Percentiles rank a stretch among this genome's conserved stretches.
Conservation (phyloP, 2,113 vertebrate genomes). For the Chiloscyllium plagiosum region DNA sequence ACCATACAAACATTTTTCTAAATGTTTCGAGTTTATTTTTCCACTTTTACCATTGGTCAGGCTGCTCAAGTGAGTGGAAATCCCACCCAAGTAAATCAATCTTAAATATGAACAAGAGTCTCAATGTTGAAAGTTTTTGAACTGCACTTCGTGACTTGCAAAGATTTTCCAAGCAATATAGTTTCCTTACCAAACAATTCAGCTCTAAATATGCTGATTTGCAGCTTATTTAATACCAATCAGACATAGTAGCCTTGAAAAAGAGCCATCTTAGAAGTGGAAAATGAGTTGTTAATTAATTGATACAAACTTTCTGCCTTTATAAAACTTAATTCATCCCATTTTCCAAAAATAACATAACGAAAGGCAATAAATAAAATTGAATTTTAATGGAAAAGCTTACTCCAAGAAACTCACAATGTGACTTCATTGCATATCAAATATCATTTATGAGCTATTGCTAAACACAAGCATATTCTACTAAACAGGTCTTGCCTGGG, state of each 20-base stretch:
- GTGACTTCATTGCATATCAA: neutral
- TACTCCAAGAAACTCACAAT: neutral
- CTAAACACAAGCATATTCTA: neutral
- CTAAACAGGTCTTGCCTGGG: neutral
- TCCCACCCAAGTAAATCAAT: neutral
- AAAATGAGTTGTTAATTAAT: neutral
- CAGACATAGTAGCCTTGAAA: neutral
- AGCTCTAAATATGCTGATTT: neutral
- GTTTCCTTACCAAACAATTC: neutral
- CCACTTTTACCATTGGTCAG: too few relatives aligned
- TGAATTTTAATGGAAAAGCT: neutral
- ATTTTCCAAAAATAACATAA: neutral
- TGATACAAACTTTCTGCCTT: neutral
- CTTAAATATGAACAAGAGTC: neutral
- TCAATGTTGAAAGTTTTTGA: neutral
- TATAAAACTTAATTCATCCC: neutral
- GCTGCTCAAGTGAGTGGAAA: too few relatives aligned
- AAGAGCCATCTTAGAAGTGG: neutral
- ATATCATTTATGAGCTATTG: neutral
- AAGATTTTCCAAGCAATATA: neutral
- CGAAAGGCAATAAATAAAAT: neutral
- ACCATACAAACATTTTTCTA: too few relatives aligned
- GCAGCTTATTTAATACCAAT: neutral
- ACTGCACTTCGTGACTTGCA: neutral
- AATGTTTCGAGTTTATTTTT: too few relatives aligned